Evolutionary conservation across 2,113 vertebrate genomes (phyloP).

Genomic region (Brachirus orientalis): DNA sequence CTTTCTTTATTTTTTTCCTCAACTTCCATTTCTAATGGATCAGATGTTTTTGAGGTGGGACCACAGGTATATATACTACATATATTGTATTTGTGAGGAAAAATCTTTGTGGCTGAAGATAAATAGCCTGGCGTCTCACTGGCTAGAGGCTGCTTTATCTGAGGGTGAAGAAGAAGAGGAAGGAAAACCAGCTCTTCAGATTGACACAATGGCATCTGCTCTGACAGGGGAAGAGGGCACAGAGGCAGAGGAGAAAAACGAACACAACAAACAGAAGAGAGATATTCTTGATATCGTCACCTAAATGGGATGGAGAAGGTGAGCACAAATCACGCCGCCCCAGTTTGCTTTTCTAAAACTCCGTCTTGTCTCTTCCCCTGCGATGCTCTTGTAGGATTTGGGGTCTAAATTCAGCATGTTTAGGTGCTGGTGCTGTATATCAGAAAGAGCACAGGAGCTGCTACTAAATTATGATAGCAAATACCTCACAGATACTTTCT

Average conservation of each 20-base stretch:
- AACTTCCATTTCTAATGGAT: constrained; percentile 50
- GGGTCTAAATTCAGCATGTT: constrained; percentile 44
- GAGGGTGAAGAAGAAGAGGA: constrained; percentile 55
- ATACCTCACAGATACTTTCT: constrained; percentile 33
- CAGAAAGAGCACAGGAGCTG: constrained; percentile 48
- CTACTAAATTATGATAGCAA: constrained; percentile 49
- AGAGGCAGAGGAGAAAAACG: constrained; percentile 52
- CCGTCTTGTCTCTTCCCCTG: constrained; percentile 48
- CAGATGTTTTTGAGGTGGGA: constrained; percentile 50
- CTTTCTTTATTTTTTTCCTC: constrained; percentile 49
- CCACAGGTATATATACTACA: constrained; percentile 25
- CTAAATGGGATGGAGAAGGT: constrained; percentile 74
- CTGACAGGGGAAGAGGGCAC: constrained; percentile 68
- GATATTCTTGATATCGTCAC: constrained; percentile 76
- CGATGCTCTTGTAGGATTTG: constrained; percentile 53
- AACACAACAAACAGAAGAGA: constrained; percentile 72
- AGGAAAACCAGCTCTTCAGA: constrained; percentile 74
- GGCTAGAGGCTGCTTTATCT: constrained; percentile 69
- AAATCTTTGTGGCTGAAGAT: constrained; percentile 72
- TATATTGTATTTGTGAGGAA: constrained; percentile 57
- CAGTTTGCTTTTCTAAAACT: constrained; percentile 45
- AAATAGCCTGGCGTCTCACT: constrained; percentile 72
- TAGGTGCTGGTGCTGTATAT: constrained; percentile 43
- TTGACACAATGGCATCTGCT: constrained; percentile 72
- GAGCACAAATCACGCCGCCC: constrained; percentile 74